These are phyloP conservation scores for Myotis lucifugus DNA, from an alignment of 2,113 vertebrate genomes.

Conservation along the genomic window DNA sequence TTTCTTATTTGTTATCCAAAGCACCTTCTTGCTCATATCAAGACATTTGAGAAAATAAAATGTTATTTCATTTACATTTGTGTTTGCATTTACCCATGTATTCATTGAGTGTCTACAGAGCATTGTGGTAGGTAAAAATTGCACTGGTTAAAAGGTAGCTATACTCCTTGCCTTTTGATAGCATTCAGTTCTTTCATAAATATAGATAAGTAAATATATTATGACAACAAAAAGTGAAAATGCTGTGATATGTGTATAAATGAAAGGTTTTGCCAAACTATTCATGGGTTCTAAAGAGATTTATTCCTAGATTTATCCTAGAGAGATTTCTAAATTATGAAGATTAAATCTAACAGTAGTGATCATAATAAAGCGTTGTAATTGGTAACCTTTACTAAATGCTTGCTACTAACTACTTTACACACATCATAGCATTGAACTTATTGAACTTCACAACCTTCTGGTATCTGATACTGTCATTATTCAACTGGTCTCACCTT, in stretches of 20 bases:
- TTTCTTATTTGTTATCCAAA: neutral
- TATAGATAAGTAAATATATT: neutral
- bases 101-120: neutral
- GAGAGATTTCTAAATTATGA: neutral
- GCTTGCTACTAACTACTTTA: neutral
- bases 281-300: neutral
- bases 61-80: neutral
- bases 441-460: neutral
- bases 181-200: neutral
- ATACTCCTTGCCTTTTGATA: neutral
- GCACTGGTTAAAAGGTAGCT: neutral
- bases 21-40: neutral
- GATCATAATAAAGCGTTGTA: neutral
- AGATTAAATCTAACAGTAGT: neutral
- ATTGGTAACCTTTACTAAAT: neutral
- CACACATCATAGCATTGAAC: neutral
- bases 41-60: neutral
- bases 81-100: neutral
- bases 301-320: neutral
- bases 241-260: neutral
- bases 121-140: neutral
- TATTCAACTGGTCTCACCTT: neutral
- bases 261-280: neutral
- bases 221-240: neutral
- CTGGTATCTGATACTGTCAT: neutral